Evolutionary conservation across 92 coral and sea anemone genomes (phyloP), one percentile per base, ranked within the genome.

Genomic region (Umimayanthus chanpuru): DNA sequence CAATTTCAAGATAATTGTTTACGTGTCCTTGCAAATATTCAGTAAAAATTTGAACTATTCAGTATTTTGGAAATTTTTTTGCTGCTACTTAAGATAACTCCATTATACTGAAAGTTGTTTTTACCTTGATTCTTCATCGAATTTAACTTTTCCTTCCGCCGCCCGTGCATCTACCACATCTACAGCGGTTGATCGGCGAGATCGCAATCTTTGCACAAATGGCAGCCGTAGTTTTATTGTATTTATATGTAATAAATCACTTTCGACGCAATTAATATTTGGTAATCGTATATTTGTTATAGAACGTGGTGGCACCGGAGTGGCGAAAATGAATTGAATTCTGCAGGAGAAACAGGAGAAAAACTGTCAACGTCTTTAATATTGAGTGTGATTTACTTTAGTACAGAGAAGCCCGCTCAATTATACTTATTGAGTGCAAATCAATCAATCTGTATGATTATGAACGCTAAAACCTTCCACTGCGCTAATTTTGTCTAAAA

Each of bases 251-350:
- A 43, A 76, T 76, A 41, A 76, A 76, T 76, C 80, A 76, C 11
- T 15, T 74, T 74, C n/a, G 79, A 76, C 41, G 32, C 30, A 76
- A 76, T 76, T 76, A 76, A 76, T 76, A 43, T 18, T 76, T 76
- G 55, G 29, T 76, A 30, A 76, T 38, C 38, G 32, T 16, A 41
- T 38, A 76, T 76, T 76, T n/a, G 80, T 76, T 76, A 41, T 76
- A 43, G 44, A 41, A 76, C n/a, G 49, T 11, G 1, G 18, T 76
- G 43, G 68, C 29, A 76, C 16, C 80, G 55, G 80, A 76, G 30
- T 16, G 80, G 16, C 44, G 80, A 41, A 77, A 41, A 72, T 36
- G 18, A 41, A 72, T 72, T 26, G 40, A 72, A 4, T 61, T 7
- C 11, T 5, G 76, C 7, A 36, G 41, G 0, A 28, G 40, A 72